Percentiles rank a stretch among this genome's conserved stretches.
Evolutionary conservation across 2,113 vertebrate genomes (phyloP).

Genomic region (Oenanthe melanoleuca): DNA sequence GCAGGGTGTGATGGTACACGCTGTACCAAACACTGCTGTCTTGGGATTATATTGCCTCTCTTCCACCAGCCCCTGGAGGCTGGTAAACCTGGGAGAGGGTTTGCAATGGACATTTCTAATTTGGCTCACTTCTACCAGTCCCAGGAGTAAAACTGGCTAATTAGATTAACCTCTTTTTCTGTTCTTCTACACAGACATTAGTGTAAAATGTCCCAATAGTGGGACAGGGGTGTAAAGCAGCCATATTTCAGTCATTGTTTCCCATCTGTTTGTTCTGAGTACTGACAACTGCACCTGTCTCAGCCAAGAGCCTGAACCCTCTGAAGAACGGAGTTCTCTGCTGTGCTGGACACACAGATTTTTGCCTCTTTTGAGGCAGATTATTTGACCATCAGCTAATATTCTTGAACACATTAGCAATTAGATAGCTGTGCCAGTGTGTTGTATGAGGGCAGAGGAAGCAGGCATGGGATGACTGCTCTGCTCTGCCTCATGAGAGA

Average conservation of each 20-base stretch:
- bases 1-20: neutral
- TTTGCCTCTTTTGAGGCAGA: neutral
- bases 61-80: neutral
- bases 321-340: neutral
- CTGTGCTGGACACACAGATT: neutral
- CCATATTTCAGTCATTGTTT: neutral
- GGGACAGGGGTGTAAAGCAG: neutral
- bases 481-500: neutral
- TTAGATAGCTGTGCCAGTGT: neutral
- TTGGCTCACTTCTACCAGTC: neutral
- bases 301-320: neutral
- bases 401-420: neutral
- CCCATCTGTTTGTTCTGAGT: neutral
- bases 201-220: neutral
- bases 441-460: fast-evolving
- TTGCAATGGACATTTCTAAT: slow-evolving; percentile 26
- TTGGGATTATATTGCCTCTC: neutral
- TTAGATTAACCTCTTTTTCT: slow-evolving; percentile 11
- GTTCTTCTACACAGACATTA: neutral
- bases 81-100: neutral
- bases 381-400: neutral
- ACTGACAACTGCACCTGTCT: neutral
- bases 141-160: slow-evolving; percentile 17
- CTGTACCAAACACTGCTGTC: neutral
- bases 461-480: neutral